phyloP scores from a whole-genome alignment of 2,113 vertebrate species.

The Otolemur garnettii region DNA sequence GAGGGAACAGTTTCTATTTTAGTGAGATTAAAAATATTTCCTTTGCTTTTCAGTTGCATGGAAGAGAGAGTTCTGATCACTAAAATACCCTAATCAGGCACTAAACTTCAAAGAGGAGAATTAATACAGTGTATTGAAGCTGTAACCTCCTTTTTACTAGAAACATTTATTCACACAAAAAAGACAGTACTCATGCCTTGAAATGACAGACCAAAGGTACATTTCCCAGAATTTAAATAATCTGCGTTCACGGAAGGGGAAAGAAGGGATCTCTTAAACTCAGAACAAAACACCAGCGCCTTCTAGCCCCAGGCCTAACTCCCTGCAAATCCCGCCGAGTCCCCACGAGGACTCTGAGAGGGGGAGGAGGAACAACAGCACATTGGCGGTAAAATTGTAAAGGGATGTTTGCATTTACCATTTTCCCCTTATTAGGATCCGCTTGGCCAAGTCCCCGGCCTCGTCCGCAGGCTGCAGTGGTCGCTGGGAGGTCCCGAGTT shows the following conservation, averaged over 20 bases:
- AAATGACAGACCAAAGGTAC: slow-evolving; percentile 85
- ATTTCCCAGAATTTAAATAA: slow-evolving; percentile 89
- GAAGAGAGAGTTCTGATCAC: slow-evolving; percentile 1
- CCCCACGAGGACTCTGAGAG: slow-evolving; percentile 62
- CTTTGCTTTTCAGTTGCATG: slow-evolving; percentile 55
- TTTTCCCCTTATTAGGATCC: slow-evolving; percentile 89
- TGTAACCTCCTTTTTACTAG: slow-evolving; percentile 89
- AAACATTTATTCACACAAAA: slow-evolving; percentile 90
- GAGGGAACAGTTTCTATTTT: neutral
- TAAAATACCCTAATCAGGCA: slow-evolving; percentile 64
- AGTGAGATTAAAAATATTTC: slow-evolving; percentile 44
- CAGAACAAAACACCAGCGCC: slow-evolving; percentile 84
- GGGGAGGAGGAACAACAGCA: slow-evolving; percentile 81
- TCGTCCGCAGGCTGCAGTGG: slow-evolving; percentile 88
- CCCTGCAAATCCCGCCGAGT: slow-evolving; percentile 82
- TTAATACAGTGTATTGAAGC: slow-evolving; percentile 86
- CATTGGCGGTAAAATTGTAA: slow-evolving; percentile 87
- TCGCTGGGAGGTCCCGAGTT: slow-evolving; percentile 85
- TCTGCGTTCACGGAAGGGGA: slow-evolving; percentile 83
- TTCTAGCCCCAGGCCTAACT: slow-evolving; percentile 84
- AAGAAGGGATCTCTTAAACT: slow-evolving; percentile 79
- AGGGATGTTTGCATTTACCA: slow-evolving; percentile 88
- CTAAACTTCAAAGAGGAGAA: slow-evolving; percentile 80
- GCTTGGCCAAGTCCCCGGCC: slow-evolving; percentile 87
- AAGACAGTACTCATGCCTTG: slow-evolving; percentile 87